Percentiles rank a stretch among this genome's conserved stretches.
Conservation (phyloP, 2,797 vertebrate genomes). For the Notolabrus celidotus region DNA sequence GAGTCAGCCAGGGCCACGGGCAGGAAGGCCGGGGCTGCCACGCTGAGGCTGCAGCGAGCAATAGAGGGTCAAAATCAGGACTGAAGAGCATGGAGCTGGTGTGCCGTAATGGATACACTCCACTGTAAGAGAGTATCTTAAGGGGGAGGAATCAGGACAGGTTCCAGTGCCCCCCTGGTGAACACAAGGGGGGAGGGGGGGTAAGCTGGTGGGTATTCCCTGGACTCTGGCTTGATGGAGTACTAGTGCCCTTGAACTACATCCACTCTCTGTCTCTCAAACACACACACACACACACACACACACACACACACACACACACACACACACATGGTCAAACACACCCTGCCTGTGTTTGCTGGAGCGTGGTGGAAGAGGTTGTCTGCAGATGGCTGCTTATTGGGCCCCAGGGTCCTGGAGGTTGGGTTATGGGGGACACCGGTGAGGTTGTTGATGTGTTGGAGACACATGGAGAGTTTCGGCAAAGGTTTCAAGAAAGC, state of each 20-base stretch:
- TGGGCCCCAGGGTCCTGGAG: conserved; percentile 82
- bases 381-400: conserved; percentile 88
- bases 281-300: conserved; percentile 30
- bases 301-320: conserved; percentile 50
- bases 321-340: conserved; percentile 56
- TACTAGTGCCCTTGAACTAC: conserved; percentile 79
- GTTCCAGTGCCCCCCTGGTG: conserved; percentile 30
- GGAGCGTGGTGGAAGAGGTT: conserved; percentile 79
- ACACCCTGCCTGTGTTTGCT: conserved; percentile 67
- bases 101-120: conserved; percentile 29
- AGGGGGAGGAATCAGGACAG: conserved; percentile 30
- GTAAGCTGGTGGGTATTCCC: conserved; percentile 68
- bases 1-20: conserved; percentile 56
- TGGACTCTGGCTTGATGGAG: conserved; percentile 77
- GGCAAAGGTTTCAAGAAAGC: conserved; percentile 44
- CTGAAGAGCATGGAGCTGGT: conserved; percentile 23
- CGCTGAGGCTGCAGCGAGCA: conserved; percentile 47
- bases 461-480: conserved; percentile 43
- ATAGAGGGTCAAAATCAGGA: conserved; percentile 53
- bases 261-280: conserved; percentile 64
- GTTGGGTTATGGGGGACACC: conserved; percentile 67
- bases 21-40: conserved; percentile 45
- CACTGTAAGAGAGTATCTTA: conserved; percentile 22
- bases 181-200: conserved; percentile 12
- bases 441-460: conserved; percentile 64